A percentile compares a stretch with the other conserved stretches of the same genome.
These are phyloP conservation scores for Parapristionchus giblindavisi DNA, from an alignment of 2,888 invertebrate species.

Conservation along the genomic window DNA sequence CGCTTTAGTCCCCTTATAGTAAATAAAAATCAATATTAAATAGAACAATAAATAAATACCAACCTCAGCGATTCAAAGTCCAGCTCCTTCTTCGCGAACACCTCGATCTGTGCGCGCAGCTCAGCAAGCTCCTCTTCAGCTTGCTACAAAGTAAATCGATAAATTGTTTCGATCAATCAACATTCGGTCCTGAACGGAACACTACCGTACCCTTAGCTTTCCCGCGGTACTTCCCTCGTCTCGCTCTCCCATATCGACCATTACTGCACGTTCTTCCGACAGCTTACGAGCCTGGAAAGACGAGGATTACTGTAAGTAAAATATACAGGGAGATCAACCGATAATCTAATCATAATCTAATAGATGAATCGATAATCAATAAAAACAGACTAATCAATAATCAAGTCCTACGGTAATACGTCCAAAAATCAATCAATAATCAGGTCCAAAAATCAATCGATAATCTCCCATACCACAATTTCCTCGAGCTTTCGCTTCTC, in stretches of 20 bases:
- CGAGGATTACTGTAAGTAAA: too few species aligned
- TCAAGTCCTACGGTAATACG: background rate
- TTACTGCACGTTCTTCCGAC: constrained; percentile 17
- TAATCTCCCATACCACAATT: constrained; percentile 35
- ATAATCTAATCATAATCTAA: too few species aligned
- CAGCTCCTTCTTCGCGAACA: background rate
- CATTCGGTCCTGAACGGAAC: background rate
- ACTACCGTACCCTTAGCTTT: background rate
- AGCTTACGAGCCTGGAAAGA: constrained; percentile 11
- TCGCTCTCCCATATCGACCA: constrained; percentile 34
- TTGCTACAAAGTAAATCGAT: background rate
- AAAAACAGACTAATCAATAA: too few species aligned
- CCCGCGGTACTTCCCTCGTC: constrained; percentile 12
- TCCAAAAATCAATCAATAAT: background rate
- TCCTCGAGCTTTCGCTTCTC: constrained; percentile 42
- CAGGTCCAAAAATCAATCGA: background rate
- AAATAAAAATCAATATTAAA: too few species aligned
- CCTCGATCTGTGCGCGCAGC: background rate
- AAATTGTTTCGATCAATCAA: background rate
- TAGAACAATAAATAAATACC: too few species aligned
- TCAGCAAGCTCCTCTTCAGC: constrained; percentile 14
- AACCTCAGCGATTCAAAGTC: constrained; percentile 9
- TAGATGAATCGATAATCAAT: too few species aligned
- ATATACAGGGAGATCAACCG: too few species aligned
- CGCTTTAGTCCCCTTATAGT: too few species aligned